These are phyloP conservation scores for Eonycteris spelaea DNA, from an alignment of 2,113 vertebrate genomes.

Conservation along the genomic window DNA sequence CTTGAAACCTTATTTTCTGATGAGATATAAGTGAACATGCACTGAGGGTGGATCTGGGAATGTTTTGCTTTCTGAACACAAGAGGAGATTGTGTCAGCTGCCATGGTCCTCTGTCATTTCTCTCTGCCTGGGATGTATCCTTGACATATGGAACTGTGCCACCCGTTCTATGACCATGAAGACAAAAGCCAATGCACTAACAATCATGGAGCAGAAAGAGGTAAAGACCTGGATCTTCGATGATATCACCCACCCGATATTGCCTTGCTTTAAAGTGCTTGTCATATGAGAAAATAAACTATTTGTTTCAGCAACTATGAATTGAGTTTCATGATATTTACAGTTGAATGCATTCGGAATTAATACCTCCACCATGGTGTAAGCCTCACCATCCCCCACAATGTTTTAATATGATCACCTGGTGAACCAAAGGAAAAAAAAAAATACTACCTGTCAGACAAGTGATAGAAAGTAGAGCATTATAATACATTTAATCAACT, in stretches of 20 bases:
- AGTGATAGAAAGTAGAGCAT: conserved; percentile 13
- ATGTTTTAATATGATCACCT: conserved; percentile 23
- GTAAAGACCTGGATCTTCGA: background rate
- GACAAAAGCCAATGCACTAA: background rate
- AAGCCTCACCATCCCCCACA: background rate
- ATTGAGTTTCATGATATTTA: conserved; percentile 50
- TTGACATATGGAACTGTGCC: background rate
- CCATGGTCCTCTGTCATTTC: background rate
- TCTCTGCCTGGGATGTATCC: background rate
- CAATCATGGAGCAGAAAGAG: background rate
- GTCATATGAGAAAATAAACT: conserved; percentile 25
- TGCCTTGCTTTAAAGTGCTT: background rate
- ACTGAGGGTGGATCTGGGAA: background rate
- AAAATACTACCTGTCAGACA: conserved; percentile 43
- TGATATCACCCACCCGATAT: background rate
- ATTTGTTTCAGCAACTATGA: conserved; percentile 14
- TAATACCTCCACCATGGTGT: background rate
- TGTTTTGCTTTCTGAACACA: background rate
- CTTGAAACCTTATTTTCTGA: conserved; percentile 24
- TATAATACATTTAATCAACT: conserved; percentile 13
- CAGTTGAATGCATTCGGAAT: conserved; percentile 22
- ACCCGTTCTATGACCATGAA: background rate
- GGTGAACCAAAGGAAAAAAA: conserved; percentile 31
- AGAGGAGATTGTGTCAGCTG: background rate
- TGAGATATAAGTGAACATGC: background rate